These are phyloP conservation scores for Chromis chromis DNA, from an alignment of 2,797 vertebrate genomes.

Conservation along the genomic window DNA sequence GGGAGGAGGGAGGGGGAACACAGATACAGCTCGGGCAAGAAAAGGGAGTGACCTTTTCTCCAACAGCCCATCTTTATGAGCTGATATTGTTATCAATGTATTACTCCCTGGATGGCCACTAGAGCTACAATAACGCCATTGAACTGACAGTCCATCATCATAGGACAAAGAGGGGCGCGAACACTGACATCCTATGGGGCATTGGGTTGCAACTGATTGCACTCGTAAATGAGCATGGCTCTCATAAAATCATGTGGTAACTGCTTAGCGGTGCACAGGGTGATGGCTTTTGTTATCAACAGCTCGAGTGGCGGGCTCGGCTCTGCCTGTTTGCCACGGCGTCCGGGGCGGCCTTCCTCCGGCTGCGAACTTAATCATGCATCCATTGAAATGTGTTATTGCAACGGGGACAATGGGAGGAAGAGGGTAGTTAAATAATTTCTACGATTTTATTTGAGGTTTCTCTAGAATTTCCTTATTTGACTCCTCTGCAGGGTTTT, in stretches of 20 bases:
- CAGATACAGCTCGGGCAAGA: slow-evolving; percentile 49
- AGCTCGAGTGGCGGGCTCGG: slow-evolving; percentile 58
- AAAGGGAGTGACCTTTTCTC: slow-evolving; percentile 81
- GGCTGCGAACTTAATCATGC: slow-evolving; percentile 68
- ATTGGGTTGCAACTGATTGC: slow-evolving; percentile 82
- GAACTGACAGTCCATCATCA: slow-evolving; percentile 82
- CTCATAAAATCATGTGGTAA: slow-evolving; percentile 84
- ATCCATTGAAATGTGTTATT: slow-evolving; percentile 57
- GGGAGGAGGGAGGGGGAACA: slow-evolving; percentile 5
- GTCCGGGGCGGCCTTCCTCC: slow-evolving; percentile 52
- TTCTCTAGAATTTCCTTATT: background rate
- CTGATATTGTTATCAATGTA: slow-evolving; percentile 85
- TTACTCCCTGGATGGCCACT: slow-evolving; percentile 81
- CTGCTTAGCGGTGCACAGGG: slow-evolving; percentile 80
- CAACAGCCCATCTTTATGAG: slow-evolving; percentile 78
- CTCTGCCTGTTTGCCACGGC: slow-evolving; percentile 58
- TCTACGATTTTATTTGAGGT: slow-evolving; percentile 28
- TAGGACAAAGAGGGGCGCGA: slow-evolving; percentile 82
- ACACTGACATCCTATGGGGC: slow-evolving; percentile 80
- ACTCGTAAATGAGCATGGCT: slow-evolving; percentile 81
- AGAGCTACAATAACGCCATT: slow-evolving; percentile 82
- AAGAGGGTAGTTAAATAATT: slow-evolving; percentile 28
- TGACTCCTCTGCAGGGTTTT: background rate
- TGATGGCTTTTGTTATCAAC: slow-evolving; percentile 79
- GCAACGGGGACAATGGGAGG: slow-evolving; percentile 32